Evolutionary conservation across 2,113 vertebrate species (phyloP).

Genomic region (Lophochroa leadbeateri): DNA sequence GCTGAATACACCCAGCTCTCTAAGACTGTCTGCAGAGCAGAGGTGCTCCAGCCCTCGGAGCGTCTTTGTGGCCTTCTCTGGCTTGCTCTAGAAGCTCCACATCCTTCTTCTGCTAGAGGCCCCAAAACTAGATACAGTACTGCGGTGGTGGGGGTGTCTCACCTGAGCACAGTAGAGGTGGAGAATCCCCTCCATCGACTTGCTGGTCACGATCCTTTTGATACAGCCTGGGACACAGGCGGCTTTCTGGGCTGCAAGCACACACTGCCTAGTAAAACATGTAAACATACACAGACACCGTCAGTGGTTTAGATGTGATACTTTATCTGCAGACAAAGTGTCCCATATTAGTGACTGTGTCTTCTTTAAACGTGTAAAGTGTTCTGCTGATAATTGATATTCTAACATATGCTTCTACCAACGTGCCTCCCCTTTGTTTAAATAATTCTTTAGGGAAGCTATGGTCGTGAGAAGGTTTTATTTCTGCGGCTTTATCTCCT

Average conservation of each 20-base stretch:
- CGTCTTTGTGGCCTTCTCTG: not conserved
- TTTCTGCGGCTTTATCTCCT: constrained; percentile 94
- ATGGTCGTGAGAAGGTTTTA: constrained; percentile 91
- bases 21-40: not conserved
- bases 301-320: not conserved
- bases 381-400: not conserved
- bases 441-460: constrained; percentile 82
- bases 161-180: not conserved
- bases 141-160: not conserved
- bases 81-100: not conserved
- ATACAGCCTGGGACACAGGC: not conserved
- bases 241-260: not conserved
- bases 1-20: not conserved
- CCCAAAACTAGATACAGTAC: not conserved
- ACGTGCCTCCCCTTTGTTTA: not conserved
- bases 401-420: not conserved
- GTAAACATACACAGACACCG: not conserved
- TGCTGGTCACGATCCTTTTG: not conserved
- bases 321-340: not conserved
- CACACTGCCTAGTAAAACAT: not conserved
- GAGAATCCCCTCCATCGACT: not conserved
- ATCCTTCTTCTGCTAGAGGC: not conserved
- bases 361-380: not conserved
- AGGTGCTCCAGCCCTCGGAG: not conserved
- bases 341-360: not conserved